A percentile compares a stretch with the other conserved stretches of the same genome.
Evolutionary conservation across 2,113 vertebrate genomes (phyloP).

Genomic region (Zootoca vivipara): DNA sequence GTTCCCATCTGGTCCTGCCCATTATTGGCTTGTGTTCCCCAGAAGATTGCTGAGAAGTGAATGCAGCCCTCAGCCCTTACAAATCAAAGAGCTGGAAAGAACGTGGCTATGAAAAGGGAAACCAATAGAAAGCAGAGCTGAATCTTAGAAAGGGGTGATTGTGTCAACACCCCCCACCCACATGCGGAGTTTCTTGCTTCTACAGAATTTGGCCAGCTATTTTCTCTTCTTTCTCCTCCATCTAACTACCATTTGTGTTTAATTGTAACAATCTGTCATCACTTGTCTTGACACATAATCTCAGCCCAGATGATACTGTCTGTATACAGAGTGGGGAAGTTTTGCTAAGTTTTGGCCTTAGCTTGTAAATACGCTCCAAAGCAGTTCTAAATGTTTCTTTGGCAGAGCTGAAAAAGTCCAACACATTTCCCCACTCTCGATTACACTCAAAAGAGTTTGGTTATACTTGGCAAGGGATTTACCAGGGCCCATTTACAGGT

Average conservation of each 20-base stretch:
- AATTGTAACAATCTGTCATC: neutral
- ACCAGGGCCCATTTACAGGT: neutral
- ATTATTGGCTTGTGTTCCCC: too few relatives aligned
- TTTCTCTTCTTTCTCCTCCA: slow-evolving; percentile 21
- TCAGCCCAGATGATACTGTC: neutral
- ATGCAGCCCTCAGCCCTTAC: neutral
- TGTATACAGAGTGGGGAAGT: slow-evolving; percentile 1
- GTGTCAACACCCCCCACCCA: neutral
- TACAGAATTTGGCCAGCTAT: neutral
- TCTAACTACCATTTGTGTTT: neutral
- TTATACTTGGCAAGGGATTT: slow-evolving; percentile 4
- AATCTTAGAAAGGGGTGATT: neutral
- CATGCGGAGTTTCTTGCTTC: neutral
- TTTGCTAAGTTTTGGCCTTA: slow-evolving; percentile 12
- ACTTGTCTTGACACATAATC: slow-evolving; percentile 6
- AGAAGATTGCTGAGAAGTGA: too few relatives aligned
- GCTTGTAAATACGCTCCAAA: neutral
- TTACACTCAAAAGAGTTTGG: neutral
- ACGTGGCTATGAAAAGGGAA: neutral
- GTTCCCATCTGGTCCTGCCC: too few relatives aligned
- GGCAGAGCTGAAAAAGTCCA: slow-evolving; percentile 1
- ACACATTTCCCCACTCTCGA: neutral
- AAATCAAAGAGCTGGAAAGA: slow-evolving; percentile 22
- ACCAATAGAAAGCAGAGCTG: neutral
- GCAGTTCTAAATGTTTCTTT: slow-evolving; percentile 17